Percentiles rank a stretch among this genome's conserved stretches.
Conservation (phyloP, 2,888 invertebrate species). For the Tetropium fuscum region DNA sequence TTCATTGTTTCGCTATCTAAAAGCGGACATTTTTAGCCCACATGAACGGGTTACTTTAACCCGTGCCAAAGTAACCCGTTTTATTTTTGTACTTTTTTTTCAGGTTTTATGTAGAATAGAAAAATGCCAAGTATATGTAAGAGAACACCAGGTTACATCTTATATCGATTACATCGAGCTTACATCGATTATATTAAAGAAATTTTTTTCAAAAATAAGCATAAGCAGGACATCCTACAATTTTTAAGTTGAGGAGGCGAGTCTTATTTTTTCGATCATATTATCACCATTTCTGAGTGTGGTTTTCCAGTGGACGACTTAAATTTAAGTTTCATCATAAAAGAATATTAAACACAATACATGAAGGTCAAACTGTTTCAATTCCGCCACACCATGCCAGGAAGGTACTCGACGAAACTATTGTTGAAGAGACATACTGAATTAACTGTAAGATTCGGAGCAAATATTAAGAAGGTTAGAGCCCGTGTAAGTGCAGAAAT, state of each 20-base stretch:
- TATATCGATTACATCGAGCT: too few species aligned
- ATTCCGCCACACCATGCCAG: conserved; percentile 17
- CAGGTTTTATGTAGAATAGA: neutral
- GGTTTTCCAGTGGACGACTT: neutral
- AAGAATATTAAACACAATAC: neutral
- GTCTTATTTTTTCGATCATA: neutral
- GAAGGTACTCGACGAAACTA: conserved; percentile 21
- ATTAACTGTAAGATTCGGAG: conserved; percentile 23
- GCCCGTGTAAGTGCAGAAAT: conserved; percentile 14
- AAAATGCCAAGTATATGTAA: neutral
- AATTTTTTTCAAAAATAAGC: neutral
- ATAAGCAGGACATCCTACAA: neutral
- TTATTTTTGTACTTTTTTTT: neutral
- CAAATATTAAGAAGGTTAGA: conserved; percentile 22
- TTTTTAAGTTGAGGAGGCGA: neutral
- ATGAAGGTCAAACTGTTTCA: neutral
- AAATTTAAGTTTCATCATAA: neutral
- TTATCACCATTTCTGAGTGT: neutral
- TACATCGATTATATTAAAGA: conserved; percentile 1
- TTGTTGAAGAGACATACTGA: conserved; percentile 28
- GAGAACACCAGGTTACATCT: neutral
- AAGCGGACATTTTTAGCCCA: neutral
- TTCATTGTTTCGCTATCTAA: too few species aligned
- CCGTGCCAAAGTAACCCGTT: neutral
- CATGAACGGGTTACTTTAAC: conserved; percentile 1